Percentiles rank a stretch among this genome's conserved stretches.
phyloP scores from a whole-genome alignment of 1,140 invertebrate genomes.

The Saccostrea echinata region DNA sequence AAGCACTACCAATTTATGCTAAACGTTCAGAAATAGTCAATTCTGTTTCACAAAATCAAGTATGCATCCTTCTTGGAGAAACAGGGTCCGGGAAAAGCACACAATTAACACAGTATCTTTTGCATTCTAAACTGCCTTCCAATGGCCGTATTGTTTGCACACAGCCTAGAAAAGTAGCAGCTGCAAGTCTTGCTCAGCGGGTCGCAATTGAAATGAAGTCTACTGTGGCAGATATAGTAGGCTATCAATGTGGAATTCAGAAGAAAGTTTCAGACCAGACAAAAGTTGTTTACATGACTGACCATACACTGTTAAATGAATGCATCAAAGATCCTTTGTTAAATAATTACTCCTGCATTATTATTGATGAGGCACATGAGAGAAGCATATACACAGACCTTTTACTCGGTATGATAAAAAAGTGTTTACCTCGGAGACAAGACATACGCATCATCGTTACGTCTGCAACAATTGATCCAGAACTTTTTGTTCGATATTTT shows the following conservation, averaged over 20 bases:
- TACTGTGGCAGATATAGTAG: conserved; percentile 72
- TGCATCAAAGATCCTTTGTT: conserved; percentile 87
- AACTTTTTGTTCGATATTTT: conserved; percentile 85
- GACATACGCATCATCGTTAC: conserved; percentile 76
- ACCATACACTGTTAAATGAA: conserved; percentile 97
- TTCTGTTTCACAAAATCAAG: conserved; percentile 67
- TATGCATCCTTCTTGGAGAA: conserved; percentile 93
- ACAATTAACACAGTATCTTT: conserved; percentile 75
- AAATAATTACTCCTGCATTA: conserved; percentile 87
- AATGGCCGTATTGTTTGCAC: conserved; percentile 88
- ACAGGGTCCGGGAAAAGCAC: conserved; percentile 93
- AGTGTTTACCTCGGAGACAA: conserved; percentile 63
- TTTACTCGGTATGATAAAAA: conserved; percentile 90
- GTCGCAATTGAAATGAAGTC: conserved; percentile 74
- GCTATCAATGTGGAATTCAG: conserved; percentile 85
- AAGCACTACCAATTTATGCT: conserved; percentile 75
- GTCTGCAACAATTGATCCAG: conserved; percentile 80
- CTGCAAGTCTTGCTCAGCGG: conserved; percentile 72
- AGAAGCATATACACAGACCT: conserved; percentile 96
- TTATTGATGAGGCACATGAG: conserved; percentile 99
- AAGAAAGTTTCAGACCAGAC: conserved; percentile 85
- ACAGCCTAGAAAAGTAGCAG: conserved; percentile 78
- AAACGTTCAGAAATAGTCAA: conserved; percentile 67
- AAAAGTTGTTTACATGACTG: conserved; percentile 98
- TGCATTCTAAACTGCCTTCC: conserved; percentile 77